Evolutionary conservation across 1,140 invertebrate genomes (phyloP).

Genomic region (Thaumetopoea pityocampa): DNA sequence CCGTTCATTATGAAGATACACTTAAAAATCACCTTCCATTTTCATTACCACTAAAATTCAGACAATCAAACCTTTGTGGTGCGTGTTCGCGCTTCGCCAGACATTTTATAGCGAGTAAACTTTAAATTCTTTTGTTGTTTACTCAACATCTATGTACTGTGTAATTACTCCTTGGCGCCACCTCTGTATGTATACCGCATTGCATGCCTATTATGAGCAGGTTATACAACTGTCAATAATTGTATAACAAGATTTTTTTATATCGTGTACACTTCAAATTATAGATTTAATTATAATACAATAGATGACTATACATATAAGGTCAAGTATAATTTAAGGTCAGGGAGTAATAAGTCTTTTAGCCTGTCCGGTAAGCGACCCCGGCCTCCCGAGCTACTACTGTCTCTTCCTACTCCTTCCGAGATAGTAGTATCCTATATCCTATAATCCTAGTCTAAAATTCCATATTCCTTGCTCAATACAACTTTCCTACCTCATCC

Average conservation of each 20-base stretch:
- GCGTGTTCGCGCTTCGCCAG: slow-evolving; percentile 30
- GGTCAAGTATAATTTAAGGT: too few relatives aligned
- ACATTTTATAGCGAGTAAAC: slow-evolving; percentile 26
- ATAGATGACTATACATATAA: slow-evolving; percentile 16
- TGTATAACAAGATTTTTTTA: slow-evolving; percentile 17
- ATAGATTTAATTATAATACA: slow-evolving; percentile 16
- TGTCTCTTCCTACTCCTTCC: too few relatives aligned
- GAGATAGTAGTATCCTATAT: too few relatives aligned
- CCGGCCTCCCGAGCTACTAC: too few relatives aligned
- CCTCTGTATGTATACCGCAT: slow-evolving; percentile 14
- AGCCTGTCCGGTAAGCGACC: too few relatives aligned
- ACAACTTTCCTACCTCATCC: too few relatives aligned
- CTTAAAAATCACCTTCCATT: slow-evolving; percentile 23
- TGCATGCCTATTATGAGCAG: slow-evolving; percentile 8
- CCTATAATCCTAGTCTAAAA: too few relatives aligned
- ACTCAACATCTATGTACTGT: slow-evolving; percentile 18
- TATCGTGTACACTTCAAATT: slow-evolving; percentile 11
- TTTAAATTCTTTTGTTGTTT: slow-evolving; percentile 27
- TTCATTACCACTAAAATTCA: slow-evolving; percentile 23
- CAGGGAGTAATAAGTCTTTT: too few relatives aligned
- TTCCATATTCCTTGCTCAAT: too few relatives aligned
- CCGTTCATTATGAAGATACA: slow-evolving; percentile 15
- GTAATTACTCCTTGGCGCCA: slow-evolving; percentile 32
- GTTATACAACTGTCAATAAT: slow-evolving; percentile 15
- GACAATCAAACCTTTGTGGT: slow-evolving; percentile 21